A percentile compares a stretch with the other conserved stretches of the same genome.
These are phyloP conservation scores for Keiferia lycopersicella DNA, from an alignment of 2,888 invertebrate species.

Conservation along the genomic window DNA sequence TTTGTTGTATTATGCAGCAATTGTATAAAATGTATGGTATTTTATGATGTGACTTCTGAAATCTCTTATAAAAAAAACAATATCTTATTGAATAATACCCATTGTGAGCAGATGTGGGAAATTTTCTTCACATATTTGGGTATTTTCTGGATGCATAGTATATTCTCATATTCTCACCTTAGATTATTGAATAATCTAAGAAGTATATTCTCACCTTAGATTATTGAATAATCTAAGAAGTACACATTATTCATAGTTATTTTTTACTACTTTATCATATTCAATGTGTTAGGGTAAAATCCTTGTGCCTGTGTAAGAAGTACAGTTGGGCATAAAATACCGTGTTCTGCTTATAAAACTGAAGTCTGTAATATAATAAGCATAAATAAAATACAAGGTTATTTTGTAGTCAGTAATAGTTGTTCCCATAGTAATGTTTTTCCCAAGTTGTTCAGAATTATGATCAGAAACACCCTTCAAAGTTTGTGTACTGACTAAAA, in stretches of 20 bases:
- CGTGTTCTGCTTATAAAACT: neutral
- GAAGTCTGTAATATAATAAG: no score
- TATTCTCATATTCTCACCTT: slow-evolving; percentile 11
- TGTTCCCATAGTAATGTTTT: no score
- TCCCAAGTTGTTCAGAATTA: no score
- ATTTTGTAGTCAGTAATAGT: no score
- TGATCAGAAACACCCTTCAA: no score
- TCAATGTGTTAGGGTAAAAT: slow-evolving; percentile 51
- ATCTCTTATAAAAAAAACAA: neutral
- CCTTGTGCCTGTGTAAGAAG: slow-evolving; percentile 53
- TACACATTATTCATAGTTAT: slow-evolving; percentile 30
- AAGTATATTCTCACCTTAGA: no score
- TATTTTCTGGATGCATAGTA: neutral
- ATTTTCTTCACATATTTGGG: neutral
- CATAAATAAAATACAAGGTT: no score
- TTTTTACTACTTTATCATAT: slow-evolving; percentile 35
- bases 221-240: no score
- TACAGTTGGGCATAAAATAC: slow-evolving; percentile 2
- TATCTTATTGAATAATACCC: no score
- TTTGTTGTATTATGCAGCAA: neutral
- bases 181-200: no score
- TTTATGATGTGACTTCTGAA: neutral
- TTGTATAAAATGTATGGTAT: neutral
- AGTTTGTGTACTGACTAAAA: no score
- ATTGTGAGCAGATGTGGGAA: neutral